Conservation (phyloP, 2,113 vertebrate species). For the Cinclus cinclus region DNA sequence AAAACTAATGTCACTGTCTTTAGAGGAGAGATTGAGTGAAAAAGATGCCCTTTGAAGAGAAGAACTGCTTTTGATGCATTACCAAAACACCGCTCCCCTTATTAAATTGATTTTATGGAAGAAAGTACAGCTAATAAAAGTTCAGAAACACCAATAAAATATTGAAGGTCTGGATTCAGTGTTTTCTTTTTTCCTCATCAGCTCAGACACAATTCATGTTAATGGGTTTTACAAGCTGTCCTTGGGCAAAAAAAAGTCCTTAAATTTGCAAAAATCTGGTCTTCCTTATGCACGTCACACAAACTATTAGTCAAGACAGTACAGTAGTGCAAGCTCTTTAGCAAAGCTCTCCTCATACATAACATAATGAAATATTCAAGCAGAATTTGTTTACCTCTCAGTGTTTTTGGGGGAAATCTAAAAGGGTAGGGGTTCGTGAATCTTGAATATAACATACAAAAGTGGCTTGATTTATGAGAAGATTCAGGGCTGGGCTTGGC, state of each 20-base stretch:
- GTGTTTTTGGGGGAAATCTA: background rate
- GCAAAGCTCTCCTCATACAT: background rate
- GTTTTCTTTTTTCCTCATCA: constrained; percentile 42
- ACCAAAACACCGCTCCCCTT: constrained; percentile 38
- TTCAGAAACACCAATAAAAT: constrained; percentile 60
- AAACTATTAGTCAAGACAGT: background rate
- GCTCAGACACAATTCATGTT: constrained; percentile 50
- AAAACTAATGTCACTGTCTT: constrained; percentile 68
- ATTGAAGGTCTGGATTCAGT: constrained; percentile 19
- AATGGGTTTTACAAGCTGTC: constrained; percentile 50
- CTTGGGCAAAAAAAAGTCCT: constrained; percentile 22
- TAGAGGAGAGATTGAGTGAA: constrained; percentile 67
- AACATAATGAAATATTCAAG: background rate
- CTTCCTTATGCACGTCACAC: constrained; percentile 27
- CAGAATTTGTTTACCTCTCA: background rate
- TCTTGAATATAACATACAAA: background rate
- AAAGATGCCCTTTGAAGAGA: constrained; percentile 58
- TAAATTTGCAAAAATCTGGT: constrained; percentile 37
- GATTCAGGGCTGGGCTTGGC: background rate
- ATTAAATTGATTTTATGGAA: constrained; percentile 60
- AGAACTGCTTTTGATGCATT: constrained; percentile 53
- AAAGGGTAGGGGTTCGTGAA: background rate
- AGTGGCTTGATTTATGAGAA: background rate
- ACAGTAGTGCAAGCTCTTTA: constrained; percentile 1
- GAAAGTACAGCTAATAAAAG: constrained; percentile 59